Evolutionary conservation across 2,888 invertebrate species (phyloP), one percentile per base, ranked within the genome.

Genomic region (Idaea straminata): DNA sequence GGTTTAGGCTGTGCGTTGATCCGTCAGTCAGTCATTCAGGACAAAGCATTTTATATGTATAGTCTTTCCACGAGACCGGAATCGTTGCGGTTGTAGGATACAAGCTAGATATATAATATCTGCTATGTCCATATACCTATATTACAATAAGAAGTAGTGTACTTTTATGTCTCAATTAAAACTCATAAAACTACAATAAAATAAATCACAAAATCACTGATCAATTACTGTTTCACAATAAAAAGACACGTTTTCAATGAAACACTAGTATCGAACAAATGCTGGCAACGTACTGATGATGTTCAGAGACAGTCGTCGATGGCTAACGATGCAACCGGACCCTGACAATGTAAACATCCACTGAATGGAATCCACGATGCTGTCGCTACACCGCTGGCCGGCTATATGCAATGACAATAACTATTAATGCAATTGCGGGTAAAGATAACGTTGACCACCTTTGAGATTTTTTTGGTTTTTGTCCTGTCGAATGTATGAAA

Each of bases 301-400:
- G 72, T 66, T 69, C 73, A 74, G 71, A 76, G 75, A 68, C 73
- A 71, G 75, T 67, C 78, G 84, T 77, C 83, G 83, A 73, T 79
- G 81, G 78, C 80, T 86, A 85, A 86, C 85, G 87, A 87, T 83
- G 92, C 81, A 89, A 92, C 87, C 89, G 88, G 92, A 92, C 86
- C 82, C 72, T 66, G 69, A 59, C 68, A 83, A 76, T 91, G 83
- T 92, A 92, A 92, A 92, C 92, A 92, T 91, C 89, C 90, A 91
- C 77, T 82, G 85, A 82, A 79, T 85, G 88, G 88, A 88, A 90
- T 91, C 88, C 84, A 82, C 83, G 75, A 74, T 70, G 59, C 63
- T 72, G 70, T 70, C 70, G 68, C 64, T 64, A 59, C 59, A 59
- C 59, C 36, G 60, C 62, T 47, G 47, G 47, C 7, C 13, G 47